These are phyloP conservation scores for Bubo bubo DNA, from an alignment of 2,113 vertebrate species.

Conservation along the genomic window DNA sequence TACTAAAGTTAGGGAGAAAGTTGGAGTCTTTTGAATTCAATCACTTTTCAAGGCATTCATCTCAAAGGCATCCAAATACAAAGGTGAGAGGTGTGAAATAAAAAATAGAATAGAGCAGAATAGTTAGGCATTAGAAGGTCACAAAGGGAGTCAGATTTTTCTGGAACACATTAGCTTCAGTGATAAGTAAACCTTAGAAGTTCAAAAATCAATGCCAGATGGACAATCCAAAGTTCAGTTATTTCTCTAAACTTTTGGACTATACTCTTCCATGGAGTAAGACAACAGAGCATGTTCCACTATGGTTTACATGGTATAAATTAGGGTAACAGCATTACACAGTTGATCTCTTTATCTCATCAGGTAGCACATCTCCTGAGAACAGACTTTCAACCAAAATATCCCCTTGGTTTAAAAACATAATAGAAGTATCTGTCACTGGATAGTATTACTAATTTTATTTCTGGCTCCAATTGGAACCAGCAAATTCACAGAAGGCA, in stretches of 20 bases:
- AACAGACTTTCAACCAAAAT: background rate
- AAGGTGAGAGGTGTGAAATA: conserved; percentile 44
- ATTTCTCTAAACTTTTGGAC: background rate
- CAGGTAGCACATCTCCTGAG: background rate
- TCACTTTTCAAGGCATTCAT: background rate
- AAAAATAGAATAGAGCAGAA: conserved; percentile 24
- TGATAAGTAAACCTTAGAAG: background rate
- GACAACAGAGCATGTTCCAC: background rate
- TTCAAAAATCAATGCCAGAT: conserved; percentile 22
- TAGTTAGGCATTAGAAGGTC: conserved; percentile 13
- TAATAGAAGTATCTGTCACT: background rate
- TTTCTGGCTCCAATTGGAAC: background rate
- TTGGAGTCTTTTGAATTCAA: conserved; percentile 24
- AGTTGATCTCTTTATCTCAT: background rate
- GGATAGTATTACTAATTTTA: background rate
- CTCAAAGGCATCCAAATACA: conserved; percentile 5
- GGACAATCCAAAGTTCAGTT: background rate
- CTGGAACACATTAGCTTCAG: conserved; percentile 10
- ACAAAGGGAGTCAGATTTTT: background rate
- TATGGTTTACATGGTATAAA: background rate
- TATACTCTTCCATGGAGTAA: background rate
- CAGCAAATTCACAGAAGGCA: background rate
- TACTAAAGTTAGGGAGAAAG: conserved; percentile 15
- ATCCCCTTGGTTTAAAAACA: background rate
- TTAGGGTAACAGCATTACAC: background rate